These are phyloP conservation scores for Drosophila anomalata DNA, from an alignment of 2,888 invertebrate species.

Conservation along the genomic window DNA sequence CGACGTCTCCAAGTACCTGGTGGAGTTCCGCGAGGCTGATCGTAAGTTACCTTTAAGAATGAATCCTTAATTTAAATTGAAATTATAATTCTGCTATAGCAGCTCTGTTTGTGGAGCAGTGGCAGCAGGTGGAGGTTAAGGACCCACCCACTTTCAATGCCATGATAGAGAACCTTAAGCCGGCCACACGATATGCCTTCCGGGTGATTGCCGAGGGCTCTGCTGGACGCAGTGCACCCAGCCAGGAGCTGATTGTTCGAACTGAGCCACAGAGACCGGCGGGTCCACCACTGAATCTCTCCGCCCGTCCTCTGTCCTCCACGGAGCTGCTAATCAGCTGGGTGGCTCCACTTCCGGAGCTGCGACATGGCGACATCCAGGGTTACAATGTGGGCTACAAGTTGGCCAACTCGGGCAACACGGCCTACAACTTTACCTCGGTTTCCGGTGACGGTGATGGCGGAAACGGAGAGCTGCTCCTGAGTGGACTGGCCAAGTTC, in stretches of 20 bases:
- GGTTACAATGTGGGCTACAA: constrained; percentile 89
- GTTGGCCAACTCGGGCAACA: constrained; percentile 84
- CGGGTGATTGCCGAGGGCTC: constrained; percentile 90
- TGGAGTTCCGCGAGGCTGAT: constrained; percentile 88
- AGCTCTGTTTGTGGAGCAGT: constrained; percentile 84
- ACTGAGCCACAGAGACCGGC: constrained; percentile 90
- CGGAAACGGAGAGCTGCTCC: constrained; percentile 87
- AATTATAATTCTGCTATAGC: constrained; percentile 31
- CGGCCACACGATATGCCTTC: constrained; percentile 89
- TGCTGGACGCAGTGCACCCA: constrained; percentile 88
- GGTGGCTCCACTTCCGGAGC: constrained; percentile 88
- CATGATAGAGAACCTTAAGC: constrained; percentile 88
- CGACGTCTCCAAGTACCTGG: constrained; percentile 88
- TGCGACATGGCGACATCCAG: constrained; percentile 90
- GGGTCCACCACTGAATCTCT: constrained; percentile 88
- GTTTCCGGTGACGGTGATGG: constrained; percentile 89
- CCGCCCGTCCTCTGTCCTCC: constrained; percentile 89
- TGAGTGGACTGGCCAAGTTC: constrained; percentile 88
- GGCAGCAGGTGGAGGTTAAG: constrained; percentile 88
- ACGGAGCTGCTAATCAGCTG: constrained; percentile 90
- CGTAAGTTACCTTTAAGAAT: constrained; percentile 83
- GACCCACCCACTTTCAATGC: constrained; percentile 88
- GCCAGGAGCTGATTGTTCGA: constrained; percentile 86
- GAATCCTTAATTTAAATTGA: background rate
- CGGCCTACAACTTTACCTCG: constrained; percentile 88